A percentile compares a stretch with the other conserved stretches of the same genome.
These are phyloP conservation scores for Kobus ellipsiprymnus DNA, from an alignment of 2,113 vertebrate species.

Conservation along the genomic window DNA sequence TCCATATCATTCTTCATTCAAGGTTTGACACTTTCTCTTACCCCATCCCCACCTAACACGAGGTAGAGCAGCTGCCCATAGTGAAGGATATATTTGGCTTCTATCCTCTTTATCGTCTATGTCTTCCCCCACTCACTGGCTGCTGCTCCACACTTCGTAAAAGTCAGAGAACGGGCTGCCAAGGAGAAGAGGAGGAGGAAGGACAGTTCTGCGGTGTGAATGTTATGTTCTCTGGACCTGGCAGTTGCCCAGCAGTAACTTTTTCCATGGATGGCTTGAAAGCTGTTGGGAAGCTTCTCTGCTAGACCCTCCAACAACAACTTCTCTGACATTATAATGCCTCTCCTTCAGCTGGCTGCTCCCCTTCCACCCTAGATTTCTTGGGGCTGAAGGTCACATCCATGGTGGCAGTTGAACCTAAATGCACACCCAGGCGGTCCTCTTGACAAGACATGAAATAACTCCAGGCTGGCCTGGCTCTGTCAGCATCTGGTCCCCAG, in stretches of 20 bases:
- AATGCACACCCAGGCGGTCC: neutral
- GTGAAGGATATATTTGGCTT: neutral
- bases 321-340: neutral
- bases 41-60: too few relatives aligned
- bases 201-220: neutral
- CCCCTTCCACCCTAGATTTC: rapidly evolving
- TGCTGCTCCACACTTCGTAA: neutral
- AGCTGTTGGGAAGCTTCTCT: neutral
- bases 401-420: neutral
- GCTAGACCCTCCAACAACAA: too few relatives aligned
- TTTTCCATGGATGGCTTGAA: neutral
- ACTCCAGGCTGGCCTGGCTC: neutral
- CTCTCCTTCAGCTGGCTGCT: neutral
- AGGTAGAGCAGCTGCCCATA: neutral
- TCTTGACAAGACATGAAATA: neutral
- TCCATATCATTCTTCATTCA: neutral
- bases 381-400: neutral
- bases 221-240: neutral
- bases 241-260: neutral
- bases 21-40: neutral
- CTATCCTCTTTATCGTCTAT: neutral
- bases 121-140: neutral
- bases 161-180: neutral
- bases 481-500: neutral
- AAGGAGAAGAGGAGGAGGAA: neutral